Base-by-base conservation (phyloP, 2,797 vertebrate genomes). In the Paratrypauchen microcephalus region DNA sequence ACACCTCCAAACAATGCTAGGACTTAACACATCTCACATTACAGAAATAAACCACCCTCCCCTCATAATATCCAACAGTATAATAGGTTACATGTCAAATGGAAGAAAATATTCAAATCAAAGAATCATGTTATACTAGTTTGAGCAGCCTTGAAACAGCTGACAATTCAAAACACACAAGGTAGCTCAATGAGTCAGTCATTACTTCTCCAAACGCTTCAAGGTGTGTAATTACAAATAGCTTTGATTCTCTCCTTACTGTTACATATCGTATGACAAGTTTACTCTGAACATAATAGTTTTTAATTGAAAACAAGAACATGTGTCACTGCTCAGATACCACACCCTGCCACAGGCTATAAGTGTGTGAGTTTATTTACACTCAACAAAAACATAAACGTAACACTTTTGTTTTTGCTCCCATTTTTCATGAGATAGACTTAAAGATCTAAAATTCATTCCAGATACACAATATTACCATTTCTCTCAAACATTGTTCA, bases 161-260 rank as follows among this genome's bases (percentile, higher is more conserved):
- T 72, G 73, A 78, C 64, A 3, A 79, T 4, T 56, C 21, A 58
- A 58, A n/a, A 58, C 26, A 58, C 23, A 52, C 41, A 24, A 18
- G 28, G 4, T 26, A 12, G 21, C 26, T 18, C 30, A 8, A 30
- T 60, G 18, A 6, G 81, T 88, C 85, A 84, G 71, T 88, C 84
- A 84, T 86, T 85, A 83, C 79, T 81, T 76, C 77, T 75, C 76
- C 75, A 21, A 78, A 81, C 73, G 74, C 82, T 84, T 78, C 61
- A 73, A 85, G 83, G 77, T 75, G 78, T 86, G 84, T 88, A 87
- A 88, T 89, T 89, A 87, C 77, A 82, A 82, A 45, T 56, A 79
- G 71, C 85, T 87, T 91, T 87, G 82, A 86, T 83, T 67, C 74
- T 76, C 72, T 70, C 64, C 78, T 26, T 16, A 61, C 56, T 57